phyloP scores from a whole-genome alignment of 2,113 vertebrate species.

The Ceyx cyanopectus region DNA sequence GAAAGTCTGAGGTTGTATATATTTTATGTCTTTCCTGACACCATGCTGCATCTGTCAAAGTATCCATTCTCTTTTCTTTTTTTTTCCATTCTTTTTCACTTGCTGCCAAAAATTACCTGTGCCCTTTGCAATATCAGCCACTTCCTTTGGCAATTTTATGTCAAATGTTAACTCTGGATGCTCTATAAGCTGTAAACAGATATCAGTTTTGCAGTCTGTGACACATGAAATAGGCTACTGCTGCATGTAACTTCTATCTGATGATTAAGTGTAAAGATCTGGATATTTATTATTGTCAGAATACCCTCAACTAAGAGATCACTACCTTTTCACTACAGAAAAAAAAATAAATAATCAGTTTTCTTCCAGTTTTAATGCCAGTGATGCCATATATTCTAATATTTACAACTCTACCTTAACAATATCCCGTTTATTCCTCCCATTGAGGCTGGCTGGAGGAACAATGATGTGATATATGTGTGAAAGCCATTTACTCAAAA shows the following conservation, averaged over 20 bases:
- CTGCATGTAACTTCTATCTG: neutral
- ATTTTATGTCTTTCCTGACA: neutral
- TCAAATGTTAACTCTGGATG: neutral
- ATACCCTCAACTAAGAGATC: neutral
- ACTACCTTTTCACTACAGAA: neutral
- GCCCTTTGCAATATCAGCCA: constrained; percentile 10
- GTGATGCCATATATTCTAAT: accelerated
- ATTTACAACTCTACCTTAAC: neutral
- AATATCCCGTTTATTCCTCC: neutral
- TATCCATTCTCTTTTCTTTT: neutral
- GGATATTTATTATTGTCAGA: neutral
- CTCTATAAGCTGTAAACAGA: neutral
- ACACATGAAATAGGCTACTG: neutral
- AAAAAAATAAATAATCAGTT: neutral
- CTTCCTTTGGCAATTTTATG: constrained; percentile 16
- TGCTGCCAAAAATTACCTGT: constrained; percentile 10
- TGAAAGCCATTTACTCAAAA: constrained; percentile 20
- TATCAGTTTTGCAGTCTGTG: constrained; percentile 1
- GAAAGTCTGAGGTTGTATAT: neutral
- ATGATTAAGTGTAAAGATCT: neutral
- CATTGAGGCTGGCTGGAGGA: neutral
- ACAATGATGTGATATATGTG: neutral
- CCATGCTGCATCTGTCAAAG: neutral
- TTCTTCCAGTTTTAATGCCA: neutral
- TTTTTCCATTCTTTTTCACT: neutral